Base-by-base conservation (phyloP, 2,888 invertebrate genomes). In the Ceraclea dissimilis region DNA sequence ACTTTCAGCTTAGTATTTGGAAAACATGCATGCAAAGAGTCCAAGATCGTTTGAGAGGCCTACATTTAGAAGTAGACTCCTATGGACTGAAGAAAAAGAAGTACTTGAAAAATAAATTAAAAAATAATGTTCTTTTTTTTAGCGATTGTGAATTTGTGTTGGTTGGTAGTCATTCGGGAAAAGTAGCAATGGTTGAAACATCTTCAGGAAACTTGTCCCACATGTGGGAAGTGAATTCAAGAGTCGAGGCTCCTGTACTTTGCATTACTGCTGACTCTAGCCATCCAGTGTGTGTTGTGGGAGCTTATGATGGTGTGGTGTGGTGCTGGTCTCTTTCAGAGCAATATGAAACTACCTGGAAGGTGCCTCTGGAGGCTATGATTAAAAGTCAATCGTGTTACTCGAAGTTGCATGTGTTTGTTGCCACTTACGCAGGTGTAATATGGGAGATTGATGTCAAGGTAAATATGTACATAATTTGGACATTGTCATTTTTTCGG, bases 101-200 rank as follows among this genome's bases (percentile, higher is more conserved):
- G 11, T 31, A 31, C 11, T 31, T 11, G 31, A 44, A 16, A 44
- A 44, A 44, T 16, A 44, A 44, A 44, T 16, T 16, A 5, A 11
- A 13, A 13, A 16, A 43, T 43, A 43, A 8, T 16, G 8, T 19
- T 46, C 18, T 46, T 46, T 17, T 8, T 20, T 46, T 19, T 19
- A 19, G 18, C 5, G 20, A 13, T 18, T 2, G 8, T 17, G 20
- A 19, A 5, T 71, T 71, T 54, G 72, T 80, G 2, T 76, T 79
- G 34, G 79, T 85, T 58, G 88, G 87, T 5, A 84, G 86, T 50
- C 93, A 93, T 71, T 88, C 92, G 0, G 85, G 88, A 48, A 73
- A 79, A 61, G 75, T 93, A 57, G 72, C 77, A 20, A 80, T 86
- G 19, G 65, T 88, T 33, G 73, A 83, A 62, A 72, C 79, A 0